Percentiles rank a stretch among this genome's conserved stretches.
These are phyloP conservation scores for Monoplex corrugatus DNA, from an alignment of 2,888 invertebrate species.

Conservation along the genomic window DNA sequence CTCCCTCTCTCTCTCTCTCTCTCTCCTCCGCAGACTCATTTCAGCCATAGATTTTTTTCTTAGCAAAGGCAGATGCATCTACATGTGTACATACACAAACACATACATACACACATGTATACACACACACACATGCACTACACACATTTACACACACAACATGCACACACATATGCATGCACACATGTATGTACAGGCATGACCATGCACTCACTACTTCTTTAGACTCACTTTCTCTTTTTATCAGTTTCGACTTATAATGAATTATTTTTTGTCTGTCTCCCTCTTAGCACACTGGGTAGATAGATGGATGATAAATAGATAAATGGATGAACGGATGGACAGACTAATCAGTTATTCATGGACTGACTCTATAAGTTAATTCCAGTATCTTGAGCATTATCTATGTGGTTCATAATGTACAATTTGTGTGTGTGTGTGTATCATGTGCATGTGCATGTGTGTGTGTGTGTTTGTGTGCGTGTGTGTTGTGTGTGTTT, in stretches of 20 bases:
- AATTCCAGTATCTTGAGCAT: not conserved
- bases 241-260: too few species aligned
- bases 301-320: not conserved
- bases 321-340: not conserved
- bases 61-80: too few species aligned
- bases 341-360: not conserved
- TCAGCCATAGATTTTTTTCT: too few species aligned
- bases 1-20: too few species aligned
- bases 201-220: not conserved
- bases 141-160: not conserved
- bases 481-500: not conserved
- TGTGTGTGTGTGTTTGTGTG: not conserved
- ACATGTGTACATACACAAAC: not conserved
- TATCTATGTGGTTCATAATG: not conserved
- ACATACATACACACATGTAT: not conserved
- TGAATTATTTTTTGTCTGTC: too few species aligned
- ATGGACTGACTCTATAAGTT: not conserved
- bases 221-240: too few species aligned
- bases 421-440: not conserved
- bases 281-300: too few species aligned
- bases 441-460: not conserved
- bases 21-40: too few species aligned
- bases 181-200: not conserved
- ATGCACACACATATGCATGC: not conserved
- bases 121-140: not conserved